Evolutionary conservation across 2,797 vertebrate genomes (phyloP).

Genomic region (Dermochelys coriacea): DNA sequence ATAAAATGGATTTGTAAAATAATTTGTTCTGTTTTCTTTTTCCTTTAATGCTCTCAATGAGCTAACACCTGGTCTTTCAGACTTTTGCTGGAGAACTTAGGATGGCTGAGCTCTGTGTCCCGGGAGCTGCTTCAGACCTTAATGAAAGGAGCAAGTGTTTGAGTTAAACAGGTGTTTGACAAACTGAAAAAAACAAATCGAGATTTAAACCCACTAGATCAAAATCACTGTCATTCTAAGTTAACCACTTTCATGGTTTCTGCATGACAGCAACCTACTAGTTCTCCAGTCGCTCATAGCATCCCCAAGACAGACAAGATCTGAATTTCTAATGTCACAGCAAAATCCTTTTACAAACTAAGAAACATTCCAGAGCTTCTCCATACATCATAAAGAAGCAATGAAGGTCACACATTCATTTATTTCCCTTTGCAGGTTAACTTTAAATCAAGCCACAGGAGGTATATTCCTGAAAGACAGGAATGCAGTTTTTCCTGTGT

Average conservation of each 20-base stretch:
- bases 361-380: neutral
- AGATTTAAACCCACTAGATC: neutral
- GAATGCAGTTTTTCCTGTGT: neutral
- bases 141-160: too few species aligned
- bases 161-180: neutral
- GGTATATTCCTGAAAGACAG: neutral
- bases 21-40: neutral
- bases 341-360: neutral
- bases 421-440: neutral
- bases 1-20: neutral
- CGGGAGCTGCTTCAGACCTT: too few species aligned
- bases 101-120: neutral
- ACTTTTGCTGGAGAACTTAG: neutral
- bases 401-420: neutral
- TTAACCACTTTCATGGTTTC: neutral
- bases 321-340: neutral
- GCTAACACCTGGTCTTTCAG: neutral
- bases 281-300: neutral
- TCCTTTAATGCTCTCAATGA: rapidly evolving
- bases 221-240: constrained; percentile 3
- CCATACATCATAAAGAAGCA: neutral
- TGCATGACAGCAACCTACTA: neutral
- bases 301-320: neutral
- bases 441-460: neutral
- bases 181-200: neutral